Conservation (phyloP, 1,140 invertebrate genomes). For the Paramacrobiotus metropolitanus region DNA sequence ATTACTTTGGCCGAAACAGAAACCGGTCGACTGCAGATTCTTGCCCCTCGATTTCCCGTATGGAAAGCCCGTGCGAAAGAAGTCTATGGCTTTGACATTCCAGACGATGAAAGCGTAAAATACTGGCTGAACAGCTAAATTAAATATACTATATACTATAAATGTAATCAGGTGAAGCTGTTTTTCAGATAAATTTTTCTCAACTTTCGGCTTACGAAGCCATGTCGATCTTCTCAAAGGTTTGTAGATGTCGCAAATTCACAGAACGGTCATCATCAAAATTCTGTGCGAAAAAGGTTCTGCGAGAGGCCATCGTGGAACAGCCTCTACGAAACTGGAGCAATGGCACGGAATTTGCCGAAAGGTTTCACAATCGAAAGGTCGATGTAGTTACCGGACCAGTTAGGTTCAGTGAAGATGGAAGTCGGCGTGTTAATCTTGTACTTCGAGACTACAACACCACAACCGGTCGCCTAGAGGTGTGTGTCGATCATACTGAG, state of each 20-base stretch:
- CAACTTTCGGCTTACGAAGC: background rate
- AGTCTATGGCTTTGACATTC: no score
- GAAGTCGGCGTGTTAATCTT: background rate
- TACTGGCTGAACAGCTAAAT: no score
- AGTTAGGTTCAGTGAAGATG: background rate
- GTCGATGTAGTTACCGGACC: background rate
- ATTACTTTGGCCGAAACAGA: background rate
- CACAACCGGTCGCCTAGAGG: no score
- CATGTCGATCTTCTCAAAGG: background rate
- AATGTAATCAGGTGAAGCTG: background rate
- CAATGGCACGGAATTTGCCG: background rate
- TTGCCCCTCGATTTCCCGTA: no score
- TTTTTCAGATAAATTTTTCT: background rate
- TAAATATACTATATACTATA: no score
- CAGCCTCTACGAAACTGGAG: background rate
- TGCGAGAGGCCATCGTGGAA: background rate
- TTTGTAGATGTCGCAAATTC: no score
- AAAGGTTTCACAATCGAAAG: background rate
- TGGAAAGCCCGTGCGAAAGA: no score
- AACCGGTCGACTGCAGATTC: no score
- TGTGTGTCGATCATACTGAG: no score
- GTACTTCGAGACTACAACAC: background rate
- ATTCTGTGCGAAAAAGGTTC: background rate
- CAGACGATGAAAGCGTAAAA: no score
- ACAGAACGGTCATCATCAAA: background rate